phyloP scores from a whole-genome alignment of 2,113 vertebrate species.

The Nerophis lumbriciformis region DNA sequence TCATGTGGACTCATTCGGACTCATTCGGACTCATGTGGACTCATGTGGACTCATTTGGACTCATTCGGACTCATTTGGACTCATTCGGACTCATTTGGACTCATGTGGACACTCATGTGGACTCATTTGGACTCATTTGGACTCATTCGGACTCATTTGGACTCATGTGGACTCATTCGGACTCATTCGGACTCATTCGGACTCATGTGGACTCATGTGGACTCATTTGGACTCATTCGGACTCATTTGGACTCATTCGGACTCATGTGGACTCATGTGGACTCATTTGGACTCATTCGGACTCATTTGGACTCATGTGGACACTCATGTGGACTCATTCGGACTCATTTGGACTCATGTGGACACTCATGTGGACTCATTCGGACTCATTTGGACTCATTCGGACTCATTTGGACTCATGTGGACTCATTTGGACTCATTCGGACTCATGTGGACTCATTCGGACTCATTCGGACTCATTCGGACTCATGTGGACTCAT shows the following conservation, averaged over 20 bases:
- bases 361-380: not conserved
- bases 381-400: not conserved
- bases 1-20: not conserved
- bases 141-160: too few species aligned
- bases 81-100: too few species aligned
- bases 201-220: not conserved
- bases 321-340: not conserved
- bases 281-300: too few species aligned
- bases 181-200: too few species aligned
- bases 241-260: not conserved
- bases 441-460: not conserved
- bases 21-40: not conserved
- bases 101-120: not conserved
- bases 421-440: too few species aligned
- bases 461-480: too few species aligned
- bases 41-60: not conserved
- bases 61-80: not conserved
- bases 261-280: not conserved
- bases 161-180: not conserved
- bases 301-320: not conserved
- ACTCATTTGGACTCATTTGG: too few species aligned
- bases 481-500: not conserved
- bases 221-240: not conserved
- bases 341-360: not conserved
- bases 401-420: not conserved